phyloP scores from a whole-genome alignment of 2,113 vertebrate species.

The Rhynchopsitta pachyrhyncha region DNA sequence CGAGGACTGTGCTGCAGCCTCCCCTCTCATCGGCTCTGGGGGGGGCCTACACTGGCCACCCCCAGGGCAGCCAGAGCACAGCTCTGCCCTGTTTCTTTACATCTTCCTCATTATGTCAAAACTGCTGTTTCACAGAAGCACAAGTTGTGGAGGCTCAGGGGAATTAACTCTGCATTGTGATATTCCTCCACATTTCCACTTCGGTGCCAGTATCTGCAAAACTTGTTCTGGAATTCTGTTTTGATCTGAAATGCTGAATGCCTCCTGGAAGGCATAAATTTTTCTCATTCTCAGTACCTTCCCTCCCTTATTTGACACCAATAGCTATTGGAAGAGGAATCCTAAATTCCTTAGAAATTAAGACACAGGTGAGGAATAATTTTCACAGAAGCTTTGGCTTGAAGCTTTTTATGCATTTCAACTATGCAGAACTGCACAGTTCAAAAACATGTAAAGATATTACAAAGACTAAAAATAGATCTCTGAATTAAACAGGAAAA shows the following conservation, averaged over 20 bases:
- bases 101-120: not conserved
- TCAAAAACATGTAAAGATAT: not conserved
- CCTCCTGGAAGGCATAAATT: not conserved
- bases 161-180: not conserved
- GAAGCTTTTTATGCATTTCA: not conserved
- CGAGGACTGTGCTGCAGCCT: no score
- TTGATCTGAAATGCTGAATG: not conserved
- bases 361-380: not conserved
- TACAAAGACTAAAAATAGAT: not conserved
- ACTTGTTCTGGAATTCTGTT: not conserved
- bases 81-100: not conserved
- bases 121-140: not conserved
- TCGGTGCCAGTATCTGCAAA: not conserved
- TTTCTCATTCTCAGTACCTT: not conserved
- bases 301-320: not conserved
- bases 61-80: no score
- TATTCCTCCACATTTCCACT: not conserved
- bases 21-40: no score
- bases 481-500: not conserved
- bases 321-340: not conserved
- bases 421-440: accelerated
- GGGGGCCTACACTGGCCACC: no score
- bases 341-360: not conserved
- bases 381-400: not conserved
- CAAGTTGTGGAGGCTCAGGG: not conserved